These are phyloP conservation scores for Notothenia coriiceps DNA, from an alignment of 2,113 vertebrate species.

Conservation along the genomic window DNA sequence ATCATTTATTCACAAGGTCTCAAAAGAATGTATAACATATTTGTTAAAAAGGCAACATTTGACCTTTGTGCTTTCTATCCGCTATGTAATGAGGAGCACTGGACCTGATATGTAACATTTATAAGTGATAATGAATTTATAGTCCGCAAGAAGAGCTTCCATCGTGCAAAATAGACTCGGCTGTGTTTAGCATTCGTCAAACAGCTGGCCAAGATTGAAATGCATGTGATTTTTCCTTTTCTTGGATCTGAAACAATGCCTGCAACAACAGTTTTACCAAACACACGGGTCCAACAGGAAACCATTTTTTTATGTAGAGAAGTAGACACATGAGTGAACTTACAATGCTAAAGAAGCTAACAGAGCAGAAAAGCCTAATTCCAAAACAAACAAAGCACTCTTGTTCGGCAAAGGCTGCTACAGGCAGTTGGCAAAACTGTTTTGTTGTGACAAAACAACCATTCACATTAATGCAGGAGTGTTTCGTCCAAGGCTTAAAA, in stretches of 20 bases:
- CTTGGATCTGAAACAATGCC: conserved; percentile 22
- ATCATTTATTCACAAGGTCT: background rate
- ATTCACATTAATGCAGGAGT: conserved; percentile 21
- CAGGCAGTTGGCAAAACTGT: conserved; percentile 30
- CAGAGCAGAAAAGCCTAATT: conserved; percentile 63
- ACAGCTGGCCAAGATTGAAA: conserved; percentile 18
- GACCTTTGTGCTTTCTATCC: background rate
- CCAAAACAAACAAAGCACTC: conserved; percentile 55
- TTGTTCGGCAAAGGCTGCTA: conserved; percentile 52
- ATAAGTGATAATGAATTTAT: conserved; percentile 19
- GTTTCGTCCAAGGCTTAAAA: background rate
- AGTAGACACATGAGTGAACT: conserved; percentile 54
- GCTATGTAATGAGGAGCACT: background rate
- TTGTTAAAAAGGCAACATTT: background rate
- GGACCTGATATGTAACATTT: conserved; percentile 8
- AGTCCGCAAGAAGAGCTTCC: background rate
- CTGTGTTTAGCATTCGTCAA: conserved; percentile 27
- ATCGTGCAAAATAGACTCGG: background rate
- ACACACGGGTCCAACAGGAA: conserved; percentile 28
- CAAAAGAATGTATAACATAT: background rate
- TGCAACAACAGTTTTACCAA: conserved; percentile 12
- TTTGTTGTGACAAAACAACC: conserved; percentile 20
- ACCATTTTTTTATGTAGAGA: conserved; percentile 44
- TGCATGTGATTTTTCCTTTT: conserved; percentile 20
- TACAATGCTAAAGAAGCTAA: conserved; percentile 53